Conservation (phyloP, 2,113 vertebrate genomes). For the Pteropus alecto region DNA sequence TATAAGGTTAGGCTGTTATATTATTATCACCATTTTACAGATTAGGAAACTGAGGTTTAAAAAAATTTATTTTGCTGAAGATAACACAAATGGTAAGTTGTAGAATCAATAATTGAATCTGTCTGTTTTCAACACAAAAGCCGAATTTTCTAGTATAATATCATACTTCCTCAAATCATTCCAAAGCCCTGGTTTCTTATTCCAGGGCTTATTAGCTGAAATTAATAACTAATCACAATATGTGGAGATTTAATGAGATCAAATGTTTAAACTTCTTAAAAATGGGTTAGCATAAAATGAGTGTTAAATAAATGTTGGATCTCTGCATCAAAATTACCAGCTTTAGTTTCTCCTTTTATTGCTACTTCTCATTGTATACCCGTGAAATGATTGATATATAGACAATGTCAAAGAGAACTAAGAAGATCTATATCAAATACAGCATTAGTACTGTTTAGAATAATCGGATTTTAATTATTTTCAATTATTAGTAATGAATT, state of each 20-base stretch:
- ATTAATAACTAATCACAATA: not conserved
- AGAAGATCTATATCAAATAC: not conserved
- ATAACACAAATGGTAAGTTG: not conserved
- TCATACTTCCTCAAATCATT: not conserved
- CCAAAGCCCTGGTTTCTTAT: not conserved
- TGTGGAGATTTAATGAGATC: not conserved
- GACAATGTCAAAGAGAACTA: not conserved
- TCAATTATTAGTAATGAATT: not conserved
- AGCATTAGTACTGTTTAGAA: not conserved
- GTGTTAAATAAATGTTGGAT: not conserved
- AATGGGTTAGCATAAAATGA: not conserved
- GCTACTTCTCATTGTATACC: not conserved
- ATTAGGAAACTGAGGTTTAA: not conserved
- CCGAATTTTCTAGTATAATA: not conserved
- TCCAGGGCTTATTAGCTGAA: not conserved
- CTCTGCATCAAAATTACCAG: not conserved
- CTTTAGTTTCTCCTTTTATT: not conserved
- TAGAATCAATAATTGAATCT: not conserved
- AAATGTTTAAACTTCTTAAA: constrained; percentile 10
- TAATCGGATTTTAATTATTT: not conserved
- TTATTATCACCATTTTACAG: not conserved
- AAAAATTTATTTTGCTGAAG: not conserved
- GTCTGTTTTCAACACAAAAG: not conserved
- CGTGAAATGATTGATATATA: not conserved
- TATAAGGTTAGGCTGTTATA: not conserved